phyloP scores from a whole-genome alignment of 2,797 vertebrate species.

The Mus spretus region DNA sequence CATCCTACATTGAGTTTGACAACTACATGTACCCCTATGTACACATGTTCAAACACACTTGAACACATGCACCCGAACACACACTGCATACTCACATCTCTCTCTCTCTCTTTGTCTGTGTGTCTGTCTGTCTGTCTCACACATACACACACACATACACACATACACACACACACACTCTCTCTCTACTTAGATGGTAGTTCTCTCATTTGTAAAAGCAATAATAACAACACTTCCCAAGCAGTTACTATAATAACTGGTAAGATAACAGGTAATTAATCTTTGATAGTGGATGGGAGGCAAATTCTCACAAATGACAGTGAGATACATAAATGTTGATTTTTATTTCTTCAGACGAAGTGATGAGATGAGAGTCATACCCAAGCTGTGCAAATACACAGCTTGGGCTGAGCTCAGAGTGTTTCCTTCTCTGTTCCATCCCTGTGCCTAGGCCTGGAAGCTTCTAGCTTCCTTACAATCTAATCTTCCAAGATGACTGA shows the following conservation, averaged over 20 bases:
- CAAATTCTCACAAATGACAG: slow-evolving; percentile 26
- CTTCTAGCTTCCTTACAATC: no score
- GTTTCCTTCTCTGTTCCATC: no score
- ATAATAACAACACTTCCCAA: neutral
- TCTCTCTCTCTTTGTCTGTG: no score
- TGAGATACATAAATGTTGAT: neutral
- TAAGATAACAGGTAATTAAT: neutral
- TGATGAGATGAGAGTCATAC: no score
- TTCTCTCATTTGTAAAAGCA: slow-evolving; percentile 46
- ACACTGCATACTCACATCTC: neutral
- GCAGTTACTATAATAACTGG: neutral
- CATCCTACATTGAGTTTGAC: neutral
- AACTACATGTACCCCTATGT: neutral
- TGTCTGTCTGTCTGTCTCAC: no score
- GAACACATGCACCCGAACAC: neutral
- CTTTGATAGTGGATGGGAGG: neutral
- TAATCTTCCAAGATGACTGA: no score
- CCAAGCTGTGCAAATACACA: no score
- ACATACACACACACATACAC: neutral
- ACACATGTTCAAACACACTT: neutral
- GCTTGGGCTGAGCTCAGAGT: no score
- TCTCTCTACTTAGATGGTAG: neutral
- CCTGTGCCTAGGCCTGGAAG: no score
- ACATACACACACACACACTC: no score
- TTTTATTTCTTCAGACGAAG: no score